Percentiles rank a stretch among this genome's conserved stretches.
Conservation (phyloP, 1,140 invertebrate genomes). For the Notospermus geniculatus region DNA sequence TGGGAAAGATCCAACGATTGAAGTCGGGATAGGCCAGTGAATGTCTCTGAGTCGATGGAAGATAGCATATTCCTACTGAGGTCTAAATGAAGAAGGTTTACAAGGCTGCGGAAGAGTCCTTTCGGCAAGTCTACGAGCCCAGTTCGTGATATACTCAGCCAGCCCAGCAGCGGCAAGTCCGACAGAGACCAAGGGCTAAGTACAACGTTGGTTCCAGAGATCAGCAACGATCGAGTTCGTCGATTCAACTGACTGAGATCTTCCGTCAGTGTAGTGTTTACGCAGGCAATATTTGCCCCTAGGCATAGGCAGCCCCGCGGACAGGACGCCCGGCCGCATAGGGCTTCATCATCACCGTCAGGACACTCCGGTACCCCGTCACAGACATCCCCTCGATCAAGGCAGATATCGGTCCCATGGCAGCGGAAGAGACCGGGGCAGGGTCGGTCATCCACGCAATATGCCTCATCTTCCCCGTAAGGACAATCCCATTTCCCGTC, state of each 20-base stretch:
- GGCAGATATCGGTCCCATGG: not conserved
- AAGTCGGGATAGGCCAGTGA: not conserved
- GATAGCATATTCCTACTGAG: not conserved
- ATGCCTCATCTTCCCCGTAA: not conserved
- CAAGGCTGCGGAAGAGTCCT: not conserved
- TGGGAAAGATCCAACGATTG: not conserved
- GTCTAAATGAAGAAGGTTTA: not conserved
- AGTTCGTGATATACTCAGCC: not conserved
- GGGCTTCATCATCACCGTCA: not conserved
- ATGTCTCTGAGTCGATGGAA: not conserved
- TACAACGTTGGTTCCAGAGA: not conserved
- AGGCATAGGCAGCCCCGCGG: not conserved
- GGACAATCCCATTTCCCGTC: constrained; percentile 9
- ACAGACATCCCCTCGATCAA: not conserved
- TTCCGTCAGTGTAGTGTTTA: not conserved
- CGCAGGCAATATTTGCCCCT: not conserved
- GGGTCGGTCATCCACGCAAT: not conserved
- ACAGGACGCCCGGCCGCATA: not conserved
- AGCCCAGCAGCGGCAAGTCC: not conserved
- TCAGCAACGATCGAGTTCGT: not conserved
- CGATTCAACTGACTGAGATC: not conserved
- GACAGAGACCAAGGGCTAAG: not conserved
- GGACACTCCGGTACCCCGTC: constrained; percentile 6
- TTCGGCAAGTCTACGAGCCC: not conserved
- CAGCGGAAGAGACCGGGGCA: not conserved